Evolutionary conservation across 2,113 vertebrate genomes (phyloP).

Genomic region (Ivindomyrus marchei): DNA sequence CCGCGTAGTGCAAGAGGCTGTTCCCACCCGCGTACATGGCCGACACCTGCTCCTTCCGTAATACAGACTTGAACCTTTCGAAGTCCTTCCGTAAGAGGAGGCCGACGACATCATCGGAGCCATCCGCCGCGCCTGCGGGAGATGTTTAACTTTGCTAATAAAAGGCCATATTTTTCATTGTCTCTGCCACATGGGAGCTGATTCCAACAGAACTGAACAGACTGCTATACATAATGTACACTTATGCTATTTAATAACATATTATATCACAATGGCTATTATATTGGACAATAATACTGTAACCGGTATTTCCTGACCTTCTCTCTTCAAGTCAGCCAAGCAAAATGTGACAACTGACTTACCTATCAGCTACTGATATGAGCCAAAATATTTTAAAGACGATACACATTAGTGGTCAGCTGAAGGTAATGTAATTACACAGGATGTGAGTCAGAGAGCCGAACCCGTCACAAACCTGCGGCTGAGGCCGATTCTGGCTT

Average conservation of each 20-base stretch:
- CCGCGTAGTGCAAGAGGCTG: conserved; percentile 64
- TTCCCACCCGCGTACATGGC: conserved; percentile 47
- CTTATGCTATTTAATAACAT: neutral
- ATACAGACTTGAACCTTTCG: conserved; percentile 45
- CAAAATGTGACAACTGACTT: neutral
- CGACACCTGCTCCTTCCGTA: conserved; percentile 46
- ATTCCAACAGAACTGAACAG: neutral
- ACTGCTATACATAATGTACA: neutral
- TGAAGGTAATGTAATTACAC: neutral
- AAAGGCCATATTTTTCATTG: neutral
- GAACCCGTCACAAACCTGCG: neutral
- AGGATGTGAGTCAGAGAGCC: neutral
- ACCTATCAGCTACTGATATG: neutral
- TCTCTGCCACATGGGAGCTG: neutral
- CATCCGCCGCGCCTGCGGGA: conserved; percentile 35
- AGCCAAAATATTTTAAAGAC: neutral
- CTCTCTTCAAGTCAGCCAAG: neutral
- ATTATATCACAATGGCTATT: neutral
- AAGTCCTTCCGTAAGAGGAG: conserved; percentile 55
- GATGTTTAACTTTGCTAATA: neutral
- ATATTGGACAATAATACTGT: neutral
- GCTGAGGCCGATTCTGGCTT: neutral
- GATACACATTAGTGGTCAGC: neutral
- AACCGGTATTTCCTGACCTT: neutral
- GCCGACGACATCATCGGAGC: conserved; percentile 33